Evolutionary conservation across 92 coral and sea anemone genomes (phyloP).

Genomic region (Bergia sp.): DNA sequence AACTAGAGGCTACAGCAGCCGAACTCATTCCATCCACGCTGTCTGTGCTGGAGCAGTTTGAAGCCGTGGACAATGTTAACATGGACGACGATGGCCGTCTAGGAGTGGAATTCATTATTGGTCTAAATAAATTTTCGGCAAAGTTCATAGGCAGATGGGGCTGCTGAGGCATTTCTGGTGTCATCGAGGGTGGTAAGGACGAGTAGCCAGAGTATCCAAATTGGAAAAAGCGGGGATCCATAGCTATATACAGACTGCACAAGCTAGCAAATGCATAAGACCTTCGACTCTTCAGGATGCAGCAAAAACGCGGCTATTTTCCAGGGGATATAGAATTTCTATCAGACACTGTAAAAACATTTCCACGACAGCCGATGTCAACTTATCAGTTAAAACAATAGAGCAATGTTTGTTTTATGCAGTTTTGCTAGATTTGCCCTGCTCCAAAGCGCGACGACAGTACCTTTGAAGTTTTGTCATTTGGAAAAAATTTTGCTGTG

Average conservation of each 20-base stretch:
- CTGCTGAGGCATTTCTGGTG: neutral
- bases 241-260: neutral
- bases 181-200: neutral
- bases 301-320: neutral
- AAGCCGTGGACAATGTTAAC: neutral
- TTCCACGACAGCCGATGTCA: neutral
- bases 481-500: too few species aligned
- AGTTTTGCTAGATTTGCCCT: too few species aligned
- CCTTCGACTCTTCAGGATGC: neutral
- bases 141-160: neutral
- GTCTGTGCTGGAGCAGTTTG: slow-evolving; percentile 10
- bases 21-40: slow-evolving; percentile 1
- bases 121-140: neutral
- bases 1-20: neutral
- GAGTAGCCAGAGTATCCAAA: neutral
- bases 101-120: neutral
- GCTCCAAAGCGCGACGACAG: too few species aligned
- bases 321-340: neutral
- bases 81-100: neutral
- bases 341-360: neutral
- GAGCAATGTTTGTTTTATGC: neutral
- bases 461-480: neutral
- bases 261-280: neutral
- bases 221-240: neutral
- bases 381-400: neutral